These are phyloP conservation scores for Lucinisca nassula DNA, from an alignment of 2,888 invertebrate genomes.

Conservation along the genomic window DNA sequence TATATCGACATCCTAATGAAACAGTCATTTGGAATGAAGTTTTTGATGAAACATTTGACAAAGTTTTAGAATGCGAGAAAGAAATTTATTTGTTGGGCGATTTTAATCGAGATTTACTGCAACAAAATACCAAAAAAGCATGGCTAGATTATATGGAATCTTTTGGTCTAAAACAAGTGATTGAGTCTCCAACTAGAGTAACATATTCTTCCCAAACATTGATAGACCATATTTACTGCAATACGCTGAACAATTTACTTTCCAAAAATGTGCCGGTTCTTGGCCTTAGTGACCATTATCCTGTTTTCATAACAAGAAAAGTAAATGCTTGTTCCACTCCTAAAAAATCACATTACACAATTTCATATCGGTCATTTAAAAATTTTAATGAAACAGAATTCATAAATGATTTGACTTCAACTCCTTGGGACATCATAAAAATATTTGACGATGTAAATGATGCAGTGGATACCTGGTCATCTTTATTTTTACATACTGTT, in stretches of 20 bases:
- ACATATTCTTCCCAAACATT: neutral
- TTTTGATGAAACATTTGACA: neutral
- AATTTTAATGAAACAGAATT: neutral
- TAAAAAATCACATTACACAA: neutral
- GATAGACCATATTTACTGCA: slow-evolving; percentile 9
- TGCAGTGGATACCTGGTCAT: neutral
- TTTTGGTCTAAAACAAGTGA: neutral
- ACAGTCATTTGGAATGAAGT: neutral
- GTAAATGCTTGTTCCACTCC: neutral
- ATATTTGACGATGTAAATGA: neutral
- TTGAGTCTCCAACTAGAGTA: neutral
- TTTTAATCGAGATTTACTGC: neutral
- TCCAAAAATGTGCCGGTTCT: too few species aligned
- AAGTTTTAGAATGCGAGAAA: neutral
- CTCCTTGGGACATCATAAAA: neutral
- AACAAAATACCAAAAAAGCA: neutral
- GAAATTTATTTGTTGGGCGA: neutral
- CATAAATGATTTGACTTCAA: neutral
- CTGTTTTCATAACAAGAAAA: neutral
- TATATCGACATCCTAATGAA: neutral
- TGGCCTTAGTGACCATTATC: slow-evolving; percentile 6
- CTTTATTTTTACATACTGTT: neutral
- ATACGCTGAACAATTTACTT: neutral
- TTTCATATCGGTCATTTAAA: slow-evolving; percentile 9
- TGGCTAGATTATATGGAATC: neutral